phyloP scores from a whole-genome alignment of 2,113 vertebrate genomes.

The Larimichthys polyactis region DNA sequence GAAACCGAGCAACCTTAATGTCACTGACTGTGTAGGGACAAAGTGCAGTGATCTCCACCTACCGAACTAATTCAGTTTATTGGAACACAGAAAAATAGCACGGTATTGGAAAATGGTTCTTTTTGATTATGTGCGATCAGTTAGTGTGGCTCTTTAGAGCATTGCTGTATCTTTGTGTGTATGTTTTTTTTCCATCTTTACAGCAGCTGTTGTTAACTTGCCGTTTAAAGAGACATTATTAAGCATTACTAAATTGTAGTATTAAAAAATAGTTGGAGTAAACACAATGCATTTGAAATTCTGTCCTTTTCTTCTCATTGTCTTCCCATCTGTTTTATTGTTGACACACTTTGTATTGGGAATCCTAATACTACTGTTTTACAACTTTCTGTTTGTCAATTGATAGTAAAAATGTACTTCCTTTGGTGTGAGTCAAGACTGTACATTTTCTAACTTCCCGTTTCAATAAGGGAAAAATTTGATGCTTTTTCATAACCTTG shows the following conservation, averaged over 20 bases:
- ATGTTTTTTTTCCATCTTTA: neutral
- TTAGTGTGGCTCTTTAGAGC: neutral
- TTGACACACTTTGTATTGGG: neutral
- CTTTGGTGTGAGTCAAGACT: neutral
- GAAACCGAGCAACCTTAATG: slow-evolving; percentile 31
- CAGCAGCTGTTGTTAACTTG: neutral
- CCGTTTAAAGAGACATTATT: neutral
- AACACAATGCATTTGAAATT: neutral
- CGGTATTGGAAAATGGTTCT: neutral
- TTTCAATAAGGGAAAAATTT: slow-evolving; percentile 3
- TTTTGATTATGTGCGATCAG: neutral
- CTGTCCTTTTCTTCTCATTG: neutral
- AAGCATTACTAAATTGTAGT: neutral
- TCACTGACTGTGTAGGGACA: slow-evolving; percentile 18
- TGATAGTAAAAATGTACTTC: neutral
- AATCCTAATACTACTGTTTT: neutral
- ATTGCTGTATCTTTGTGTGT: neutral
- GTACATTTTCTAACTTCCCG: neutral
- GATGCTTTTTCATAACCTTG: neutral
- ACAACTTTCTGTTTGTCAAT: neutral
- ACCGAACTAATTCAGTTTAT: slow-evolving; percentile 17
- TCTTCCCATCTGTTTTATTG: neutral
- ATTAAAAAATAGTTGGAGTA: neutral
- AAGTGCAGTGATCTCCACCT: slow-evolving; percentile 30
- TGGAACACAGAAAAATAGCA: slow-evolving; percentile 9